Evolutionary conservation across 2,888 invertebrate species (phyloP), one percentile per base, ranked within the genome.

Genomic region (Pyrocoelia pectoralis): DNA sequence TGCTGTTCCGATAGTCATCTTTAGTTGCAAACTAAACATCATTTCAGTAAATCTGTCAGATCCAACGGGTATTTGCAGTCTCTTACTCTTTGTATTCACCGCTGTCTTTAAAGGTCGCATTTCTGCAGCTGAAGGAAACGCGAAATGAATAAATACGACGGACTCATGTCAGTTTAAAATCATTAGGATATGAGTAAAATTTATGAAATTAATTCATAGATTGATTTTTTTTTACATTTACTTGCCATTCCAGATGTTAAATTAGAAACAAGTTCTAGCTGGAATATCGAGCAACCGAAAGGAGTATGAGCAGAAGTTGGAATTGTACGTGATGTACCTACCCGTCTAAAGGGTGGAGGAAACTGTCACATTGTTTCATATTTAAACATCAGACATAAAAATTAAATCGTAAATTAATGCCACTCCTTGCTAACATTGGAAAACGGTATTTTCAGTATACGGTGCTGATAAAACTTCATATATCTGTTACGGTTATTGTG

Each of bases 11-110:
- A 62, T 62, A 53, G 46, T 41, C 18, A 62, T 62, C 62, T 56
- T 58, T 52, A 52, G 62, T 57, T 56, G 46, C 56, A 62, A 62
- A 56, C 61, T 61, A 51, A 61, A 62, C 53, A 38, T 52, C 62
- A 19, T 62, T 57, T 62, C 62, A 41, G 62, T 62, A 62, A 56
- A 62, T 62, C 62, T 62, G 62, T 62, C 62, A 62, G 40, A 28
- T 24, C 15, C 40, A 53, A 50, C 49, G 43, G 40, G 56, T 49
- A 51, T 40, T 51, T 49, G 43, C 24, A 14, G 49, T n/a, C 46
- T 55, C 48, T 62, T 52, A 62, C 29, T 62, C 62, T 62, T 62
- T 62, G 53, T 46, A 29, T 50, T 28, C 40, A 43, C 56, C 62
- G 62, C 51, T 56, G 56, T 40, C n/a, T 49, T 5, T 19, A 54